Evolutionary conservation across 1,140 invertebrate species (phyloP).

Genomic region (Psix sp.): DNA sequence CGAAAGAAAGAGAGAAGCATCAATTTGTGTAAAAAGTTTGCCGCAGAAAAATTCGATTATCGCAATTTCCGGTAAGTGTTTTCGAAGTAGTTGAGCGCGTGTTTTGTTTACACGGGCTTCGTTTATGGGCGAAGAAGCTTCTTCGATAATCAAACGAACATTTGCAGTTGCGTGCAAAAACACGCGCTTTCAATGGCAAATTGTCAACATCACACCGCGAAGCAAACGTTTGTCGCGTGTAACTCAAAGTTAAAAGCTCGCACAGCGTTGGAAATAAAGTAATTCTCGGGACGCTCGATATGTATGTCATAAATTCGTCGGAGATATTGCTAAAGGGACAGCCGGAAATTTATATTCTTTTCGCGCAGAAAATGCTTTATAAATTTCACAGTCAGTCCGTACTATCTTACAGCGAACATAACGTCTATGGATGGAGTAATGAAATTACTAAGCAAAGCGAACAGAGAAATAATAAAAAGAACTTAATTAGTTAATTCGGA

Average conservation of each 20-base stretch:
- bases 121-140: not conserved
- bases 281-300: constrained; percentile 33
- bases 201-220: constrained; percentile 15
- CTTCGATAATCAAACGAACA: constrained; percentile 12
- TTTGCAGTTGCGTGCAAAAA: constrained; percentile 3
- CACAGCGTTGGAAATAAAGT: constrained; percentile 32
- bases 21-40: not conserved
- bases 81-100: not conserved
- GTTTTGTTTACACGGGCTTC: constrained; percentile 3
- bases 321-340: constrained; percentile 20
- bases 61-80: constrained; percentile 3
- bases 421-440: constrained; percentile 7
- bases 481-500: too few species aligned
- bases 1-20: not conserved
- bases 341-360: constrained; percentile 30
- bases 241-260: constrained; percentile 20
- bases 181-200: constrained; percentile 1
- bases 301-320: constrained; percentile 23
- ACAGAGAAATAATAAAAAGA: not conserved
- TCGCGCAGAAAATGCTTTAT: constrained; percentile 14
- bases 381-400: constrained; percentile 1
- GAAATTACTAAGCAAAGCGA: constrained; percentile 10
- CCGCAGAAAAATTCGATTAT: not conserved
- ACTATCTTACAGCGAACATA: not conserved
- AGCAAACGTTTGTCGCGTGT: constrained; percentile 7